A percentile compares a stretch with the other conserved stretches of the same genome.
Evolutionary conservation across 2,113 vertebrate species (phyloP).

Genomic region (Seriola rivoliana): DNA sequence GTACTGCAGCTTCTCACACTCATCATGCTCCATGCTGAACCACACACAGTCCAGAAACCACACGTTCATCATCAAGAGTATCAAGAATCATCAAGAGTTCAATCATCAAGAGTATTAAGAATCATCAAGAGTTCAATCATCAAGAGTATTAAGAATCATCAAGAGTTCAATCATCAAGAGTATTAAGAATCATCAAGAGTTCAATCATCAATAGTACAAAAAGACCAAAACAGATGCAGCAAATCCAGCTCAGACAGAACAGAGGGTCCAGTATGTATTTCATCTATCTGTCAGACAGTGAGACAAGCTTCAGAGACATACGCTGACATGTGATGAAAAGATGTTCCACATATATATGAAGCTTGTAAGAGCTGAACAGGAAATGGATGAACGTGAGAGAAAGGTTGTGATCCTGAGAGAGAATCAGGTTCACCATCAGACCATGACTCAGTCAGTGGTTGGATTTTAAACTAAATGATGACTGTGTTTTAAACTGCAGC

Average conservation of each 20-base stretch:
- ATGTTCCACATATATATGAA: constrained; percentile 3
- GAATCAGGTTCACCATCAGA: background rate
- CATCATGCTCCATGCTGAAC: constrained; percentile 51
- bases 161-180: too few relatives aligned
- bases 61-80: background rate
- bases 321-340: constrained; percentile 6
- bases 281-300: background rate
- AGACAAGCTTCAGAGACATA: constrained; percentile 8
- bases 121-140: too few relatives aligned
- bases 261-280: background rate
- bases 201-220: background rate
- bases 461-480: too few relatives aligned
- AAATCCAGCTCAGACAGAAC: background rate
- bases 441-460: too few relatives aligned
- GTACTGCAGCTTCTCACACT: constrained; percentile 22
- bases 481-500: too few relatives aligned
- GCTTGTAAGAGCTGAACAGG: background rate
- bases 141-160: background rate
- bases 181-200: too few relatives aligned
- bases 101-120: too few relatives aligned
- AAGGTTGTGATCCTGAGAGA: constrained; percentile 27
- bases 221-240: background rate
- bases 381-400: background rate
- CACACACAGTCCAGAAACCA: constrained; percentile 14
- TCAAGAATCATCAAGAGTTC: too few relatives aligned